Conservation (phyloP, 2,113 vertebrate species). For the Ctenodactylus gundi region DNA sequence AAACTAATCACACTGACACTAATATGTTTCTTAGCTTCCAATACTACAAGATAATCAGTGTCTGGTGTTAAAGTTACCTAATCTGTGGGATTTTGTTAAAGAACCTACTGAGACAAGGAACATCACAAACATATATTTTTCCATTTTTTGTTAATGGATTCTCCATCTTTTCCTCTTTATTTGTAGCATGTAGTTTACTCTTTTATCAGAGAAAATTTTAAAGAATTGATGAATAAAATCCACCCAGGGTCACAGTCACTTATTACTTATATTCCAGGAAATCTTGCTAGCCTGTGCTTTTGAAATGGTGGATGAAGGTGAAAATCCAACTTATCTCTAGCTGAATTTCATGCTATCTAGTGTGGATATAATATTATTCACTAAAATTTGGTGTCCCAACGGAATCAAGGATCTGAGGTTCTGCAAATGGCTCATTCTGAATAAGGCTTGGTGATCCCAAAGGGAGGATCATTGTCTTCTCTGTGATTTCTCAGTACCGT, state of each 20-base stretch:
- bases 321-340: not conserved
- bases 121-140: not conserved
- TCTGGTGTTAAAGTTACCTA: not conserved
- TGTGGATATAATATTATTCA: not conserved
- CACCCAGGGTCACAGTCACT: not conserved
- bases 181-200: not conserved
- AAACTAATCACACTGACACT: not conserved
- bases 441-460: not conserved
- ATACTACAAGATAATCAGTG: not conserved
- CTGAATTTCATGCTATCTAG: conserved; percentile 13
- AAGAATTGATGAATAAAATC: not conserved
- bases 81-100: not conserved
- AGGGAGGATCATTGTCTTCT: not conserved
- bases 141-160: not conserved
- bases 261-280: not conserved
- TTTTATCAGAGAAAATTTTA: not conserved
- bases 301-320: not conserved
- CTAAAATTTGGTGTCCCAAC: conserved; percentile 13
- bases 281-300: not conserved
- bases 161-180: not conserved
- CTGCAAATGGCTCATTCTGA: not conserved
- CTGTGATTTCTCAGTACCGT: not conserved
- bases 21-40: not conserved
- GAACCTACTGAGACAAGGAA: not conserved
- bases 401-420: not conserved